Evolutionary conservation across 1,140 invertebrate genomes (phyloP), one percentile per base, ranked within the genome.

Genomic region (Aphaenogaster floridana): DNA sequence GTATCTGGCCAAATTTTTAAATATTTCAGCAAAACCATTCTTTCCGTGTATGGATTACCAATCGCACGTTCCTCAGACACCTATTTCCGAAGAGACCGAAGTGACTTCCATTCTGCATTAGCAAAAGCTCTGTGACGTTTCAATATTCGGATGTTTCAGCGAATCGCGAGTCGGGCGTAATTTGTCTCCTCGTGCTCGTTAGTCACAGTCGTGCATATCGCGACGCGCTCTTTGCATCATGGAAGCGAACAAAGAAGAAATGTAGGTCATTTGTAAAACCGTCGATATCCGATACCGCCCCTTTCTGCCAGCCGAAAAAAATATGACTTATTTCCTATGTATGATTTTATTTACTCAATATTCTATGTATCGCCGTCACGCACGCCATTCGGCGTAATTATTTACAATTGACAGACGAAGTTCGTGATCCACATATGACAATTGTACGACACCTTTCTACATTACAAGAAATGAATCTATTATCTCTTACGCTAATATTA

Each of bases 191-290:
- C 54, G 28, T 36, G 80, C 69, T 76, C 69, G 80, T 84, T 84
- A 76, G 69, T 84, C 54, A 76, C 57, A 76, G 45, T n/a, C 39
- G 54, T 21, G 69, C 80, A 76, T 84, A 84, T 84, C 80, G 69
- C 69, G 8, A 74, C 42, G 54, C 52, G 80, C 54, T 63, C 80
- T 61, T 57, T 50, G 52, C 79, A 69, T 68, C 79, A 3, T 48
- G 34, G 42, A 59, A 17, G 54, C 7, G 80, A 76, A 84, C 80
- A 74, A 84, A 74, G 80, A 74, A 83, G 54, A 76, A 84, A 84
- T 84, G 42, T 84, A 84, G 80, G 80, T 84, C 69, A 59, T 84
- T 84, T 74, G 69, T 76, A 74, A 69, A 84, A 84, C 80, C 80
- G 69, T 76, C 69, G 69, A 84, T 84, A 76, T 84, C 54, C 69